Evolutionary conservation across 92 coral and sea anemone genomes (phyloP), one percentile per base, ranked within the genome.

Genomic region (Galaxea fascicularis): DNA sequence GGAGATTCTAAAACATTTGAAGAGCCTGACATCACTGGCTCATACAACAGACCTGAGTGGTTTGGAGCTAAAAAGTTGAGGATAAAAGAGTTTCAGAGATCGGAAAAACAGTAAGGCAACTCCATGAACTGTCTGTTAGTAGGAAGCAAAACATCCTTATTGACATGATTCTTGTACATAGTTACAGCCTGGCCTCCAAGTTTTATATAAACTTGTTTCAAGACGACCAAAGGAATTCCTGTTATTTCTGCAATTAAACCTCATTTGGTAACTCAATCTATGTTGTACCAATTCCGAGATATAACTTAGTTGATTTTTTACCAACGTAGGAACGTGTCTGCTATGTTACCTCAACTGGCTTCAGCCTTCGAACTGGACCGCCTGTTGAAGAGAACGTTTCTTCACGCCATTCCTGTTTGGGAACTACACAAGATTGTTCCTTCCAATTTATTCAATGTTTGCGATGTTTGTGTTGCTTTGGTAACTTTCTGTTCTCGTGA

Each of bases 391-490:
- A 86, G 95, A 28, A 69, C 89, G 17, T 90, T 90, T 54, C 76
- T 93, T 25, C 69, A 74, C 30, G 53, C 69, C 46, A 58, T 84
- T n/a, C 95, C 91, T 18, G 69, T 90, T 35, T 88, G 85, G 47
- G 77, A 74, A 7, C 88, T 86, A 29, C 72, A 73, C 21, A 65
- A 80, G 20, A 60, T 90, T 4, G 52, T 73, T 53, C 16, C 72
- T 20, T 21, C 90, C 2, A 22, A 57, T 8, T 22, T 51, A 16
- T 93, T 93, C 58, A 82, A 89, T 10, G 49, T 84, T 6, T 82
- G 80, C 29, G 95, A 93, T 41, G 28, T 93, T 20, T 93, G 91
- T 60, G 82, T 64, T 3, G 88, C 93, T 10, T 52, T 92, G 74
- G 74, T 29, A 4, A 63, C 56, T 7, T 49, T 73, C 31, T 65